Conservation (phyloP, 2,113 vertebrate species). For the Rousettus leschenaultii region DNA sequence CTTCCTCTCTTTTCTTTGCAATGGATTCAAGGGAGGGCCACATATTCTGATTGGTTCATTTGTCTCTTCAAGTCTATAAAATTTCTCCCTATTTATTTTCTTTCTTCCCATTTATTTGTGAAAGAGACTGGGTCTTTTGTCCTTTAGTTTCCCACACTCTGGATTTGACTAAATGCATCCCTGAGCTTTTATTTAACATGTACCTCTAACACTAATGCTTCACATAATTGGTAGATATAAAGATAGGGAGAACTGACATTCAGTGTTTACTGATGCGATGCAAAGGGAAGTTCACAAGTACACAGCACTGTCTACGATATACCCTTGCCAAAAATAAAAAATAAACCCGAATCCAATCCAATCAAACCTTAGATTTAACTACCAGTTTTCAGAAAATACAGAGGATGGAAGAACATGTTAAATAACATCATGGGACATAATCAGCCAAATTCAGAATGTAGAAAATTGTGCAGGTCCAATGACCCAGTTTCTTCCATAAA, state of each 20-base stretch:
- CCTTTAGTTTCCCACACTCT: neutral
- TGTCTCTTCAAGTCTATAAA: neutral
- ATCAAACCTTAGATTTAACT: neutral
- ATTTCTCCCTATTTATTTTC: neutral
- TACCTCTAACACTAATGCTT: neutral
- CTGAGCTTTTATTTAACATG: constrained; percentile 23
- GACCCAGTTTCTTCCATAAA: constrained; percentile 49
- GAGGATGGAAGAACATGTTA: neutral
- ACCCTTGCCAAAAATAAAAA: constrained; percentile 1
- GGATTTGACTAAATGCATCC: constrained; percentile 11
- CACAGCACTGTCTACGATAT: neutral
- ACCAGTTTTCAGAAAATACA: constrained; percentile 10
- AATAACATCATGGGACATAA: constrained; percentile 5
- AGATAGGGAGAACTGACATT: neutral
- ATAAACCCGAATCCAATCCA: constrained; percentile 30
- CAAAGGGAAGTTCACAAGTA: constrained; percentile 2
- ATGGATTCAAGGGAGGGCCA: neutral
- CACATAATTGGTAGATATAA: neutral
- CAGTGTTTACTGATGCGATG: neutral
- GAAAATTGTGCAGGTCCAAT: constrained; percentile 38
- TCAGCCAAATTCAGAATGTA: constrained; percentile 22
- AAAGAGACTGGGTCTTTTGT: neutral
- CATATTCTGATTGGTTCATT: neutral
- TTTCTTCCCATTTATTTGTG: neutral
- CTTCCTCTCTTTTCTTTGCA: neutral